Percentiles rank a stretch among this genome's conserved stretches.
These are phyloP conservation scores for Lepilemur ruficaudatus DNA, from an alignment of 2,797 vertebrate species.

Conservation along the genomic window DNA sequence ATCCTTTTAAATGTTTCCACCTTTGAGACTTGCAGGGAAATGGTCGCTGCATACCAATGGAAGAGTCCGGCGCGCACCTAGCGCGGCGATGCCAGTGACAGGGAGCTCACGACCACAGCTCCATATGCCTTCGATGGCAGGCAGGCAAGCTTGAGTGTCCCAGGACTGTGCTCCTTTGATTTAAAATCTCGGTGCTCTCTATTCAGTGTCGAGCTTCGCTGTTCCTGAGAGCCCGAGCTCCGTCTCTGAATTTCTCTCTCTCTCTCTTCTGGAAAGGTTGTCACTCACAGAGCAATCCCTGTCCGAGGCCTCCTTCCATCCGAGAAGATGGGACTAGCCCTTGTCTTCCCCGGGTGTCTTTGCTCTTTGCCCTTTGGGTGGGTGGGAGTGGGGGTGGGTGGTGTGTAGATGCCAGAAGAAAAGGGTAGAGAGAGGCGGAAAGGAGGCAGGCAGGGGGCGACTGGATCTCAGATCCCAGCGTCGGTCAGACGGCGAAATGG, in stretches of 20 bases:
- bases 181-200: background rate
- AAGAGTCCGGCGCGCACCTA: slow-evolving; percentile 56
- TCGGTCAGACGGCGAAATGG: slow-evolving; percentile 55
- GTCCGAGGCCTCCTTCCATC: slow-evolving; percentile 52
- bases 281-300: background rate
- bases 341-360: background rate
- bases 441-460: background rate
- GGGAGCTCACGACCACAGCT: background rate
- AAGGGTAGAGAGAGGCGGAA: background rate
- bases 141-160: slow-evolving; percentile 3
- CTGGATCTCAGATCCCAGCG: slow-evolving; percentile 59
- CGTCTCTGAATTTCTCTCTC: background rate
- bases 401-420: background rate
- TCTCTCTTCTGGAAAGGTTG: slow-evolving; percentile 4
- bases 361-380: background rate
- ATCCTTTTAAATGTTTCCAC: slow-evolving; percentile 52
- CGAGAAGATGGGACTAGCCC: background rate
- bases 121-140: background rate
- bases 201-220: background rate
- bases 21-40: slow-evolving; percentile 49
- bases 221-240: background rate
- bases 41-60: slow-evolving; percentile 55
- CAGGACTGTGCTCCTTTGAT: background rate
- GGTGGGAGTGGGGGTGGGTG: background rate
- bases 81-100: background rate